These are phyloP conservation scores for Notarius quadriscutis DNA, from an alignment of 2,113 vertebrate species.

Conservation along the genomic window DNA sequence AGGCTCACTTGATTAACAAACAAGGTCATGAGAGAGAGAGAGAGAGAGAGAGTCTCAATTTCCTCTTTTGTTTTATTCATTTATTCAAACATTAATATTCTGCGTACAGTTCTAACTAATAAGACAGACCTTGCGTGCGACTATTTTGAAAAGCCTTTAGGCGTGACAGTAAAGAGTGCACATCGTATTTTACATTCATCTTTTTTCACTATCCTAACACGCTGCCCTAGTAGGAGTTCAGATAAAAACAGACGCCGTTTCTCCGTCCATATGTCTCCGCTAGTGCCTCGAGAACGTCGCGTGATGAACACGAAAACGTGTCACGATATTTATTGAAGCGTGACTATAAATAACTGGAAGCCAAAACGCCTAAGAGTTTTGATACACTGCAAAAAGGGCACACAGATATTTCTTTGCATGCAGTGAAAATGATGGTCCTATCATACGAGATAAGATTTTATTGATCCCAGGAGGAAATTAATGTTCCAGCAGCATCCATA, in stretches of 20 bases:
- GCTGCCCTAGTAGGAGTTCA: neutral
- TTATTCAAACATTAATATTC: neutral
- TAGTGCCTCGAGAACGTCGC: neutral
- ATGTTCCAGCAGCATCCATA: neutral
- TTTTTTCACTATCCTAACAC: neutral
- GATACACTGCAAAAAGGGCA: neutral
- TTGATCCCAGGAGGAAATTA: neutral
- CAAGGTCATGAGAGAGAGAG: neutral
- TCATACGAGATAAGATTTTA: neutral
- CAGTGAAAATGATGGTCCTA: neutral
- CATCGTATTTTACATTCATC: neutral
- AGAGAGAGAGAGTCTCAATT: neutral
- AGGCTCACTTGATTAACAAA: neutral
- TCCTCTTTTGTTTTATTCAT: neutral
- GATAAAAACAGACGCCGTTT: neutral
- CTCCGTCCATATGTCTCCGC: neutral
- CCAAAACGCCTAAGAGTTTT: neutral
- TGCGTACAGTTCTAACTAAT: neutral
- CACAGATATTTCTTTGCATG: neutral
- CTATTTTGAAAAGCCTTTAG: neutral
- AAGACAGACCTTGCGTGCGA: neutral
- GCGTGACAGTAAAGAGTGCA: neutral
- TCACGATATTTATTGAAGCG: neutral
- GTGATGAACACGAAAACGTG: neutral
- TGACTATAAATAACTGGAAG: neutral